These are phyloP conservation scores for Delia radicum DNA, from an alignment of 1,140 invertebrate genomes.

Conservation along the genomic window DNA sequence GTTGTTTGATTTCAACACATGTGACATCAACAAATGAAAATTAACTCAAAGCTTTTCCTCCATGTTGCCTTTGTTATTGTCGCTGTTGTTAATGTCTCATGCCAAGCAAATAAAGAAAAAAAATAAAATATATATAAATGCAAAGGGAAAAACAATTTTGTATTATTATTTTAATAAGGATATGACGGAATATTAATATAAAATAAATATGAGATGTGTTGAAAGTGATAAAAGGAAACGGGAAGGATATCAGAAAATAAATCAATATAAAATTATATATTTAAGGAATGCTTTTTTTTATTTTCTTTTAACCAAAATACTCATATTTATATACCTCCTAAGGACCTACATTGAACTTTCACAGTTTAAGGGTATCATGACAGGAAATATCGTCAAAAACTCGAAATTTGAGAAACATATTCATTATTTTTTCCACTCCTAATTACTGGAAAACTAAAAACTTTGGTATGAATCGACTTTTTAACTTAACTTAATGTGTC, in stretches of 20 bases:
- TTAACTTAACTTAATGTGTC: too few relatives aligned
- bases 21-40: background rate
- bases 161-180: background rate
- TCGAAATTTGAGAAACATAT: too few relatives aligned
- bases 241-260: background rate
- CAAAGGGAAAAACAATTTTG: background rate
- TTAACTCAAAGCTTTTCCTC: background rate
- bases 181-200: background rate
- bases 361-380: too few relatives aligned
- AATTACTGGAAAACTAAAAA: too few relatives aligned
- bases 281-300: too few relatives aligned
- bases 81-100: background rate
- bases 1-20: background rate
- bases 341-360: too few relatives aligned
- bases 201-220: background rate
- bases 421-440: too few relatives aligned
- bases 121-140: background rate
- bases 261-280: too few relatives aligned
- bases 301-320: too few relatives aligned
- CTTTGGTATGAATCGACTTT: too few relatives aligned
- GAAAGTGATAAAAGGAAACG: background rate
- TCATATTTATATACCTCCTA: too few relatives aligned
- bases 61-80: background rate
- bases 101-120: background rate
- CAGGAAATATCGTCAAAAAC: too few relatives aligned